Evolutionary conservation across 2,888 invertebrate species (phyloP).

Genomic region (Caenorhabditis macrosperma): DNA sequence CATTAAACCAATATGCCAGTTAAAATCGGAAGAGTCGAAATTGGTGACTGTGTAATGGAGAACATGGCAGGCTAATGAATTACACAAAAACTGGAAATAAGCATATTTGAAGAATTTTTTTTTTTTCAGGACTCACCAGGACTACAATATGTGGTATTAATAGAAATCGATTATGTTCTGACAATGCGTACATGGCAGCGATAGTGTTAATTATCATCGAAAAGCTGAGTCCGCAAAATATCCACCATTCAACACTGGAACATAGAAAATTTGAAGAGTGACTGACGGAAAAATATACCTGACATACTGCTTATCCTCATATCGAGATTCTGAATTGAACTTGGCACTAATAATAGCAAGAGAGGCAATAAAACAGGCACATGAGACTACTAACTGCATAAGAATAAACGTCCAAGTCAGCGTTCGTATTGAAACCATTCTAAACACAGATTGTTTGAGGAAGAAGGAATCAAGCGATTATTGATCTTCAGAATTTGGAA

Average conservation of each 20-base stretch:
- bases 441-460: too few species aligned
- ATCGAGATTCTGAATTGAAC: constrained; percentile 63
- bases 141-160: constrained; percentile 73
- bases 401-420: constrained; percentile 75
- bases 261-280: neutral
- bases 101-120: too few species aligned
- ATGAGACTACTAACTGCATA: constrained; percentile 75
- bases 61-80: constrained; percentile 36
- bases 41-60: constrained; percentile 43
- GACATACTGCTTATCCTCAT: constrained; percentile 66
- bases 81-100: constrained; percentile 57
- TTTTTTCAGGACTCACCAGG: constrained; percentile 61
- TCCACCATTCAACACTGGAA: constrained; percentile 71
- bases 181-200: constrained; percentile 73
- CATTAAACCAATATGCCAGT: constrained; percentile 62
- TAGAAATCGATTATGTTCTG: constrained; percentile 60
- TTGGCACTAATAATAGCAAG: constrained; percentile 74
- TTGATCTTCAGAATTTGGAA: neutral
- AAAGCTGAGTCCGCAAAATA: constrained; percentile 68
- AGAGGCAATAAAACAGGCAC: constrained; percentile 71
- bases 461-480: neutral
- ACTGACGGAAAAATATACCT: constrained; percentile 56
- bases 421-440: constrained; percentile 74
- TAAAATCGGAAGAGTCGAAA: constrained; percentile 63
- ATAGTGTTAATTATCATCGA: constrained; percentile 71